A percentile compares a stretch with the other conserved stretches of the same genome.
phyloP scores from a whole-genome alignment of 2,797 vertebrate species.

The Phrynocephalus forsythii region DNA sequence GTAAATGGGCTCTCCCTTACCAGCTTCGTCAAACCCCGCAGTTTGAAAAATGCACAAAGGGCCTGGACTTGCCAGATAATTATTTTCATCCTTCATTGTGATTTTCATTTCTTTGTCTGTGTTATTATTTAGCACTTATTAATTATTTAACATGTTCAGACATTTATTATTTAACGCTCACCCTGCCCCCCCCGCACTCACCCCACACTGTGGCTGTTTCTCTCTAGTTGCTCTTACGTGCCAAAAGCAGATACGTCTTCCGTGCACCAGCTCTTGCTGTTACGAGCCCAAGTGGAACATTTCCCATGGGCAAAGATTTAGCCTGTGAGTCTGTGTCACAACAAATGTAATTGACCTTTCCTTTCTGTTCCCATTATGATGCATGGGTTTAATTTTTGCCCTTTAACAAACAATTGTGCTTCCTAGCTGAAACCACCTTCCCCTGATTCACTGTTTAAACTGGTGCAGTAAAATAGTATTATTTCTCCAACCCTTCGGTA shows the following conservation, averaged over 20 bases:
- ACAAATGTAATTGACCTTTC: constrained; percentile 8
- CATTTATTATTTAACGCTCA: neutral
- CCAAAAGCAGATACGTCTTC: constrained; percentile 5
- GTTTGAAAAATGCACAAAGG: neutral
- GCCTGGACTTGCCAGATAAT: neutral
- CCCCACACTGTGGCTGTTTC: neutral
- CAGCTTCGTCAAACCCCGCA: neutral
- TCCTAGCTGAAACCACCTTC: neutral
- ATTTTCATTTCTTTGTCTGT: constrained; percentile 40
- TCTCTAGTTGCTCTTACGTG: constrained; percentile 8
- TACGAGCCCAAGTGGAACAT: neutral
- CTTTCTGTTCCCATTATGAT: constrained; percentile 10
- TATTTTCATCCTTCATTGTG: constrained; percentile 45
- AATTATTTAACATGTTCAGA: constrained; percentile 2
- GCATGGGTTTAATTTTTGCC: constrained; percentile 25
- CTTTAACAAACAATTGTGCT: neutral
- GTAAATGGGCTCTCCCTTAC: neutral
- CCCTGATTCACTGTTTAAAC: neutral
- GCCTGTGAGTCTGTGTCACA: neutral
- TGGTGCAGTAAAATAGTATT: neutral
- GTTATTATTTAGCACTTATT: constrained; percentile 42
- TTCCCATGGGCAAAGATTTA: neutral
- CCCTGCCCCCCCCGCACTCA: neutral
- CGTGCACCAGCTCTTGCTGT: neutral
- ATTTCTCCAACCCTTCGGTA: neutral